These are phyloP conservation scores for Portunus trituberculatus DNA, from an alignment of 1,140 invertebrate species.

Conservation along the genomic window DNA sequence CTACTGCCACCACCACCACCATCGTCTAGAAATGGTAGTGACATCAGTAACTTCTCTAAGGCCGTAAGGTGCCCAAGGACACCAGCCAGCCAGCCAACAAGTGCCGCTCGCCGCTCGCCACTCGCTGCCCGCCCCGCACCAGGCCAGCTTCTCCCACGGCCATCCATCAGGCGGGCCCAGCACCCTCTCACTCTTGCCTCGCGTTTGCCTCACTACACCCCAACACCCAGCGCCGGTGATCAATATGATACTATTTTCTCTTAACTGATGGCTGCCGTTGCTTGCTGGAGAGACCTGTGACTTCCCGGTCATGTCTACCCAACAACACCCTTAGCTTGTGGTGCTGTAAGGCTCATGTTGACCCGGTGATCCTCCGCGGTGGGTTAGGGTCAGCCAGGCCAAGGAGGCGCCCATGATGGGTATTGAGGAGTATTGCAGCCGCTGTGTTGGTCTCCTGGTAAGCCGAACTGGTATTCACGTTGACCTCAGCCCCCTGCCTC, in stretches of 20 bases:
- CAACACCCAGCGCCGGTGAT: neutral
- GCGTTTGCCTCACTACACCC: neutral
- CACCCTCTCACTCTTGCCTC: neutral
- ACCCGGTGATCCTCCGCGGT: neutral
- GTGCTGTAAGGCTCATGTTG: neutral
- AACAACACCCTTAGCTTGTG: neutral
- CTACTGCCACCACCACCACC: neutral
- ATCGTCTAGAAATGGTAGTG: neutral
- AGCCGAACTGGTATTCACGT: neutral
- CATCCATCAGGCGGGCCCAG: neutral
- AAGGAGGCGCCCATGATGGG: neutral
- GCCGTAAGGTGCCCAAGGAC: neutral
- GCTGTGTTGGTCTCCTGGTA: neutral
- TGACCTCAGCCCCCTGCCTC: neutral
- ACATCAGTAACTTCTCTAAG: conserved; percentile 14
- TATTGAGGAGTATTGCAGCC: neutral
- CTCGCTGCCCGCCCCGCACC: no score
- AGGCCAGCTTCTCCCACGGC: neutral
- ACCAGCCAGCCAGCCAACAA: neutral
- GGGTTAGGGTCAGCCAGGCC: neutral
- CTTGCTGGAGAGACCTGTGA: neutral
- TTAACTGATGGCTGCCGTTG: neutral
- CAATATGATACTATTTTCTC: conserved; percentile 23
- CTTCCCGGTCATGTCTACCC: neutral
- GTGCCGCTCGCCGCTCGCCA: neutral